Conservation (phyloP, 2,888 invertebrate species). For the Melanargia galathea region DNA sequence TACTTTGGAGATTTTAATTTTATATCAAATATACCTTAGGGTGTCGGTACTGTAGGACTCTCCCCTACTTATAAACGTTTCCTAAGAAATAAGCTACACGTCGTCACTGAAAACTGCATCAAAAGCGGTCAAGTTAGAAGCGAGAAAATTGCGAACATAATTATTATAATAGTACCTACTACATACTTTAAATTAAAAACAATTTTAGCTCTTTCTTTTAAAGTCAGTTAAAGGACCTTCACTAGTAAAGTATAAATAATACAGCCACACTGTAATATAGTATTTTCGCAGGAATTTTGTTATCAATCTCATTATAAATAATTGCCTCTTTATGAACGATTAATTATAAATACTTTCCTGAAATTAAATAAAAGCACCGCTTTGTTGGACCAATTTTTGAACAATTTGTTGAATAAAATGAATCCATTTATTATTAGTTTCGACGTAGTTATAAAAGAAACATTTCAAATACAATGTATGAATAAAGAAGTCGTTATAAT, state of each 20-base stretch:
- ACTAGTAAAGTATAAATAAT: background rate
- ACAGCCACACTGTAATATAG: background rate
- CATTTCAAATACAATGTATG: background rate
- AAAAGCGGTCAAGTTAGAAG: no score
- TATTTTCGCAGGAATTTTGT: background rate
- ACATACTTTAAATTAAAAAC: no score
- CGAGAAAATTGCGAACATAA: no score
- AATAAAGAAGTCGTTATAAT: background rate
- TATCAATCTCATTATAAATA: slow-evolving; percentile 28
- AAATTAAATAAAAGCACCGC: slow-evolving; percentile 7
- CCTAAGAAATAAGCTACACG: no score
- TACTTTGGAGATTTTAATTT: no score
- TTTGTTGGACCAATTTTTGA: slow-evolving; percentile 3
- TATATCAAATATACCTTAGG: no score
- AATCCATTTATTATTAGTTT: background rate
- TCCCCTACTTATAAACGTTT: no score
- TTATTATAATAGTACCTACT: no score
- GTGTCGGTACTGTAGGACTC: no score
- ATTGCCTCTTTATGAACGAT: slow-evolving; percentile 18
- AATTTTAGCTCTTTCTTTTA: no score
- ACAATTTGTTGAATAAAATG: background rate
- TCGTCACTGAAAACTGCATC: no score
- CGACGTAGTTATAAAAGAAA: background rate
- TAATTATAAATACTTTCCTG: slow-evolving; percentile 18
- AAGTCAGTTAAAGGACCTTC: background rate